A percentile compares a stretch with the other conserved stretches of the same genome.
Evolutionary conservation across 2,113 vertebrate species (phyloP).

Genomic region (Balaeniceps rex): DNA sequence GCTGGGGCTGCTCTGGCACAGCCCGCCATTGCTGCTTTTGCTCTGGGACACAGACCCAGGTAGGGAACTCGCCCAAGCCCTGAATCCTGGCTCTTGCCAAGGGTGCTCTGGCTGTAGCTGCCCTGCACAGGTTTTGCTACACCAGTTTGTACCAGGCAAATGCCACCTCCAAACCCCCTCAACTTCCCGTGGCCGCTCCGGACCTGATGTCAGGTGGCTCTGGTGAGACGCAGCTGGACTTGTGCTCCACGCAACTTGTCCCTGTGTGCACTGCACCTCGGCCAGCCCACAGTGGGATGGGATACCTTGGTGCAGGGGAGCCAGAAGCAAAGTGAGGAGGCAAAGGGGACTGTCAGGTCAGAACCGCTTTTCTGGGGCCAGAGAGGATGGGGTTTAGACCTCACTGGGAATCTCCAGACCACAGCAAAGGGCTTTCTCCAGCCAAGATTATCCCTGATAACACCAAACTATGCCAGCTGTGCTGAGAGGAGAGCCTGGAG

Average conservation of each 20-base stretch:
- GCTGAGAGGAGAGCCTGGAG: background rate
- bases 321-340: background rate
- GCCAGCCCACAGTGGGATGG: accelerated
- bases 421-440: background rate
- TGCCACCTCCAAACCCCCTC: background rate
- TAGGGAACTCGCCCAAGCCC: background rate
- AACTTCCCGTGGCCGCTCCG: accelerated
- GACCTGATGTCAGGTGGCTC: background rate
- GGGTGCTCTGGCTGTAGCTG: background rate
- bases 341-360: background rate
- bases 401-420: background rate
- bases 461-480: background rate
- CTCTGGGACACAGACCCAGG: background rate
- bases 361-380: background rate
- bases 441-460: background rate
- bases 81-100: background rate
- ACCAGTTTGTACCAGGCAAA: background rate
- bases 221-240: background rate
- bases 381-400: background rate
- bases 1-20: background rate
- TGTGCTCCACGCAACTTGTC: background rate
- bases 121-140: background rate
- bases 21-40: accelerated
- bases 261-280: accelerated
- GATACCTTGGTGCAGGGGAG: no score